Evolutionary conservation across 2,888 invertebrate genomes (phyloP), one percentile per base, ranked within the genome.

Genomic region (Papilio elwesi): DNA sequence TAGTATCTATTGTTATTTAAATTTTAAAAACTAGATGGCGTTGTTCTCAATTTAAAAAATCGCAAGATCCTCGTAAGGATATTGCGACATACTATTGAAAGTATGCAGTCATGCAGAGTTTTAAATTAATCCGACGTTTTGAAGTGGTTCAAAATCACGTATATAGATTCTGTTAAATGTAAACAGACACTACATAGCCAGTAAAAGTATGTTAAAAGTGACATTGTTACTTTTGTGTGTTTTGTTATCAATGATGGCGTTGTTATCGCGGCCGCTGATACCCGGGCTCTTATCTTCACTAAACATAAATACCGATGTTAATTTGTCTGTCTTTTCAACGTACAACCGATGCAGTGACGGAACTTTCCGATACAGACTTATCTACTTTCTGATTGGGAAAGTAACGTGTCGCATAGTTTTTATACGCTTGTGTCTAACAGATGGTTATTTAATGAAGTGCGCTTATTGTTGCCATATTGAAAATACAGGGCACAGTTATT

Each of bases 191-290:
- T 4, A 26, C n/a, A n/a, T n/a, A 26, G 26, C 2, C 4, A 26
- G 4, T 26, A 26, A 26, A 26, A 26, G 26, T 26, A 26, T 26
- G 4, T 26, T 26, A 26, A 43, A 43, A 43, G 6, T 43, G 43
- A n/a, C 38, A 59, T 38, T 59, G 38, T 59, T n/a, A 6, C n/a
- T 6, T 4, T 12, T 52, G n/a, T 59, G 57, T 55, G 12, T 12
- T 62, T 62, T 43, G 2, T 68, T 68, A 68, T 57, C 57, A 68
- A 68, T 68, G 43, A 68, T 68, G 47, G 16, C 3, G 52, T 57
- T n/a, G 48, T 48, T 68, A 68, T 68, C 68, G 16, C 53, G n/a
- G 10, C 1, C 9, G 13, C 15, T 57, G 68, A 68, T 68, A 68
- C 0, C 16, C 7, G 2, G 9, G 15, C 53, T n/a, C 8, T 16